A percentile compares a stretch with the other conserved stretches of the same genome.
Conservation (phyloP, 1,140 invertebrate species). For the Drosophila setifemur region DNA sequence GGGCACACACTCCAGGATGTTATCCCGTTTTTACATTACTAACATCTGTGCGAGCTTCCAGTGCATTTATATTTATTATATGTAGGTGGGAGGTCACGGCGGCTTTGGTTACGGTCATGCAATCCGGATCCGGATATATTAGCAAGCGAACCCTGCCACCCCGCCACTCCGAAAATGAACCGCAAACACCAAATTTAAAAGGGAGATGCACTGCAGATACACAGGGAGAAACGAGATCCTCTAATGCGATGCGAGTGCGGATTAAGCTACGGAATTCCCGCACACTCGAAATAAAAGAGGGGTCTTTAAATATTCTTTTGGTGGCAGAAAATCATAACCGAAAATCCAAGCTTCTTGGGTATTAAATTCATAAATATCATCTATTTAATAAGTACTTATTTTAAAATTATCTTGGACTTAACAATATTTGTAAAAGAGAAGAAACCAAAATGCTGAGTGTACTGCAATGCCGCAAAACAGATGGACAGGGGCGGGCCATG, state of each 20-base stretch:
- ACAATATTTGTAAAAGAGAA: no score
- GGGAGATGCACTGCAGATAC: slow-evolving; percentile 14
- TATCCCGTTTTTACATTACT: slow-evolving; percentile 66
- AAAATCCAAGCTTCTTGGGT: no score
- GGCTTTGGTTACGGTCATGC: slow-evolving; percentile 57
- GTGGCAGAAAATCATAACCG: no score
- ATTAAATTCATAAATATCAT: no score
- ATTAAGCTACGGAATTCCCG: no score
- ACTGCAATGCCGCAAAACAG: slow-evolving; percentile 33
- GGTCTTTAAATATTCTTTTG: no score
- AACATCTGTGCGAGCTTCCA: slow-evolving; percentile 71
- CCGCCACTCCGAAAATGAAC: slow-evolving; percentile 42
- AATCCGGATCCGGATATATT: slow-evolving; percentile 76
- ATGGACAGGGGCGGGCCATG: slow-evolving; percentile 51
- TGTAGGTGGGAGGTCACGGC: slow-evolving; percentile 28
- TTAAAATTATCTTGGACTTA: no score
- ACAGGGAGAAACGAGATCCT: not conserved
- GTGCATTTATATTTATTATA: slow-evolving; percentile 79
- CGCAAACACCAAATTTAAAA: slow-evolving; percentile 57
- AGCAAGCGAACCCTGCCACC: slow-evolving; percentile 53
- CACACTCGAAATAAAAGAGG: no score
- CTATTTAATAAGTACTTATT: no score
- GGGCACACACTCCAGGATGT: slow-evolving; percentile 24
- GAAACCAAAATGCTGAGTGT: no score
- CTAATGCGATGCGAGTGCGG: no score